A percentile compares a stretch with the other conserved stretches of the same genome.
phyloP scores from a whole-genome alignment of 2,113 vertebrate genomes.

The Chloroceryle aenea region DNA sequence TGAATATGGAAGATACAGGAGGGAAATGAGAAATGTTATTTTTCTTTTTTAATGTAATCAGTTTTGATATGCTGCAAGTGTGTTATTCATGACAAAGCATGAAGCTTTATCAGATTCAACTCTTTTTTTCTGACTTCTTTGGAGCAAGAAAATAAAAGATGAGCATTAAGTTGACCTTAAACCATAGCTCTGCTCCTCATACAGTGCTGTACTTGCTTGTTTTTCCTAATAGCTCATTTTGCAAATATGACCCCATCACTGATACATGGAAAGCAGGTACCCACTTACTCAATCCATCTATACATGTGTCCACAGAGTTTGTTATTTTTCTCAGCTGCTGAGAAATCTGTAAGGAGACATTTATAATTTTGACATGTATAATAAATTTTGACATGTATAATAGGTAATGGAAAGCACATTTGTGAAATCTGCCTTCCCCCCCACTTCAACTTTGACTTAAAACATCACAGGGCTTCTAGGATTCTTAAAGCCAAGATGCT shows the following conservation, averaged over 20 bases:
- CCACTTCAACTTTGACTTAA: neutral
- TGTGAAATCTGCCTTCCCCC: neutral
- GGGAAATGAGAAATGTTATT: neutral
- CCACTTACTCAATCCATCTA: neutral
- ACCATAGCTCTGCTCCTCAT: neutral
- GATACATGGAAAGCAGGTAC: neutral
- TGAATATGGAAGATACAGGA: neutral
- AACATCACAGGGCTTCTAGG: neutral
- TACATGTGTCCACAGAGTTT: neutral
- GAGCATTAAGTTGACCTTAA: neutral
- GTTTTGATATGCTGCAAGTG: neutral
- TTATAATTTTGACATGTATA: slow-evolving; percentile 12
- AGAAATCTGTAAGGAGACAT: slow-evolving; percentile 4
- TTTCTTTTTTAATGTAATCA: neutral
- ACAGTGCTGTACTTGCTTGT: neutral
- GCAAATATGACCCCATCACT: neutral
- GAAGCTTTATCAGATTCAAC: neutral
- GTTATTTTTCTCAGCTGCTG: slow-evolving; percentile 23
- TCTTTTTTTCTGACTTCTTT: neutral
- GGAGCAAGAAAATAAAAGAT: neutral
- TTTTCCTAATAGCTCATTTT: neutral
- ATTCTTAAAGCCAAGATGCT: neutral
- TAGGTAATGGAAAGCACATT: slow-evolving; percentile 16
- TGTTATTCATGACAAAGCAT: neutral
- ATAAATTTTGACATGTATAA: neutral